Conservation (phyloP, 92 coral and sea anemone genomes). For the Pocillopora grandis region DNA sequence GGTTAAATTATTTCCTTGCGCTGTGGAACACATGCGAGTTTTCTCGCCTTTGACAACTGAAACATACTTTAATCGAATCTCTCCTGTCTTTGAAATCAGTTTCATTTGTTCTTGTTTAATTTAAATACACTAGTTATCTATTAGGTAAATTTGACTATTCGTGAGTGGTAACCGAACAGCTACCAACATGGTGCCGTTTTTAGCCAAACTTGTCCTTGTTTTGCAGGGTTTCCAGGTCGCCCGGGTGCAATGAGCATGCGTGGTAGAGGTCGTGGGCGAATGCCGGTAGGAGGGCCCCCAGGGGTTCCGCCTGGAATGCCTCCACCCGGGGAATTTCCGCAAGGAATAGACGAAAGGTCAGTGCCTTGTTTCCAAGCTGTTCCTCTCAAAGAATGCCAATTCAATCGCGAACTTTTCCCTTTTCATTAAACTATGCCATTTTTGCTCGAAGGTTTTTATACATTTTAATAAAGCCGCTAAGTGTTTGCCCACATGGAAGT, state of each 20-base stretch:
- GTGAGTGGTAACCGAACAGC: background rate
- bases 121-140: background rate
- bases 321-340: conserved; percentile 82
- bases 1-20: too few species aligned
- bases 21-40: too few species aligned
- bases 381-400: too few species aligned
- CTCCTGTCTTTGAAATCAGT: background rate
- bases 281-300: conserved; percentile 58
- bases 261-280: conserved; percentile 92
- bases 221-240: conserved; percentile 76
- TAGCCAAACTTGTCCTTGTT: background rate
- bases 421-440: too few species aligned
- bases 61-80: background rate
- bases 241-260: conserved; percentile 65
- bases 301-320: conserved; percentile 92
- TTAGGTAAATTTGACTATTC: background rate
- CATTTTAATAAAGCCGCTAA: too few species aligned
- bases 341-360: conserved; percentile 88
- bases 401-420: too few species aligned
- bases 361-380: background rate
- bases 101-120: background rate
- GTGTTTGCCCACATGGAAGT: background rate
- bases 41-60: background rate
- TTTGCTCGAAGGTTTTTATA: too few species aligned
- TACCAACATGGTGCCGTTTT: background rate